Conservation (phyloP, 2,888 invertebrate genomes). For the Nemapogon koenigi region DNA sequence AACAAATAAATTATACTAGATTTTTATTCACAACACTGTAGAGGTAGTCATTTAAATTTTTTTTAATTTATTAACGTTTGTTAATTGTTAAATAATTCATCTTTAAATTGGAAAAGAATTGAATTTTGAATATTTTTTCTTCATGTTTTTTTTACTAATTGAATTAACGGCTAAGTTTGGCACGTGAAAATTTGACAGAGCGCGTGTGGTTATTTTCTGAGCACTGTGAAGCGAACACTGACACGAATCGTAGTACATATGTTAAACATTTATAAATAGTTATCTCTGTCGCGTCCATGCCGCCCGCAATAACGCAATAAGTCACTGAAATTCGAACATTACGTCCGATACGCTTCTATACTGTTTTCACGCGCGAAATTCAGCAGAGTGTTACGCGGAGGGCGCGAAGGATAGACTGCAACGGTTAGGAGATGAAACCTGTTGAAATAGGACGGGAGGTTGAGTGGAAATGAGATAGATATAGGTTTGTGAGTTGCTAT, state of each 20-base stretch:
- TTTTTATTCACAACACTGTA: slow-evolving; percentile 57
- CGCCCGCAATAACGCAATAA: slow-evolving; percentile 38
- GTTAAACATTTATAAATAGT: slow-evolving; percentile 51
- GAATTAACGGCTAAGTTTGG: no score
- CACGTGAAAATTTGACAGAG: no score
- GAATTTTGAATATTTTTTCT: no score
- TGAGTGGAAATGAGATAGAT: slow-evolving; percentile 37
- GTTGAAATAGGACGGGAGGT: slow-evolving; percentile 58
- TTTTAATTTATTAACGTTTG: no score
- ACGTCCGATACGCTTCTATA: slow-evolving; percentile 26
- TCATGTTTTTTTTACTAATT: no score
- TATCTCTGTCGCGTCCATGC: slow-evolving; percentile 34
- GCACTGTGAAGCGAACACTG: no score
- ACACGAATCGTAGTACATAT: no score
- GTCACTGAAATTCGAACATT: slow-evolving; percentile 27
- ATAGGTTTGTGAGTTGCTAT: slow-evolving; percentile 23
- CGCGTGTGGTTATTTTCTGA: no score
- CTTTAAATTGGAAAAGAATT: no score
- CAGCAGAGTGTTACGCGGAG: slow-evolving; percentile 42
- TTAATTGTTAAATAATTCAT: no score
- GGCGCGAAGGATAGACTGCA: slow-evolving; percentile 55
- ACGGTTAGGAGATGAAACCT: slow-evolving; percentile 62
- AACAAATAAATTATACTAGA: slow-evolving; percentile 37
- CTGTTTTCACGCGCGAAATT: not conserved
- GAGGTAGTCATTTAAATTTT: slow-evolving; percentile 61